A percentile compares a stretch with the other conserved stretches of the same genome.
Evolutionary conservation across 1,140 invertebrate species (phyloP).

Genomic region (Triops longicaudatus): DNA sequence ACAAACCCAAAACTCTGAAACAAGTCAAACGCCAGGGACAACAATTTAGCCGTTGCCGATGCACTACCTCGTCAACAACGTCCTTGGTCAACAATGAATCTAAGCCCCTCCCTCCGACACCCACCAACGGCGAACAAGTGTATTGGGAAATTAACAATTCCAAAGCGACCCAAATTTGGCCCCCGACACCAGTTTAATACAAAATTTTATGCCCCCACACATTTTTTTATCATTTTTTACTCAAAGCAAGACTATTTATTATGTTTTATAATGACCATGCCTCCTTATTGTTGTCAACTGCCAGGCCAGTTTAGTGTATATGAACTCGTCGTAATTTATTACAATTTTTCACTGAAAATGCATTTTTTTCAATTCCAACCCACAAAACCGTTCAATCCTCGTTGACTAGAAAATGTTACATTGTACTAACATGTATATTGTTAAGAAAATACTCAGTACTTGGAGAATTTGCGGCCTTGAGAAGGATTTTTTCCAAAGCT

Average conservation of each 20-base stretch:
- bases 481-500: constrained; percentile 17
- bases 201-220: background rate
- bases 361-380: too few relatives aligned
- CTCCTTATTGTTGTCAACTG: too few relatives aligned
- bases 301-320: too few relatives aligned
- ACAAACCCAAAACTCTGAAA: constrained; percentile 13
- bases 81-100: constrained; percentile 3
- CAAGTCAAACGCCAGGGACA: constrained; percentile 24
- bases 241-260: background rate
- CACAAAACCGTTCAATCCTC: too few relatives aligned
- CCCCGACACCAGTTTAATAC: constrained; percentile 24
- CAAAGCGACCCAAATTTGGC: constrained; percentile 16
- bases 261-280: too few relatives aligned
- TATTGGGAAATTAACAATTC: constrained; percentile 27
- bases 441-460: too few relatives aligned
- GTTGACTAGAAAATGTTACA: too few relatives aligned
- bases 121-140: constrained; percentile 15
- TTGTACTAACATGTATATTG: too few relatives aligned
- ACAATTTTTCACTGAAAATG: too few relatives aligned
- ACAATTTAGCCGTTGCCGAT: background rate
- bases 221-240: background rate
- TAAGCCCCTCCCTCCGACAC: background rate
- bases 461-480: constrained; percentile 19
- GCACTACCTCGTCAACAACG: background rate
- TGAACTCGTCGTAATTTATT: too few relatives aligned